Conservation (phyloP, 2,113 vertebrate species). For the human (Homo sapiens) region GRCh38 chr5:9468501-9469000, state of each 20-base stretch:
- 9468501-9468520: neutral
- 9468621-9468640: neutral
- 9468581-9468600: rapidly evolving
- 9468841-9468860: neutral
- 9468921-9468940: neutral
- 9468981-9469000: no score
- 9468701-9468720: neutral
- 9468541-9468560: rapidly evolving
- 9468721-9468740: neutral
- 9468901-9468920: neutral
- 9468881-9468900: neutral
- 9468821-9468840: neutral
- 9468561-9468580: neutral
- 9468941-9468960: neutral
- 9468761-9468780: neutral
- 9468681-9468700: neutral
- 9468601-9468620: neutral
- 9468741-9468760: neutral
- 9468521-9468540: neutral
- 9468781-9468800: neutral
- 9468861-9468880: neutral
- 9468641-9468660: neutral
- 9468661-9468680: neutral
- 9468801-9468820: neutral
- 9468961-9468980: neutral